These are phyloP conservation scores for Clarias macrocephalus DNA, from an alignment of 2,113 vertebrate genomes.

Conservation along the genomic window DNA sequence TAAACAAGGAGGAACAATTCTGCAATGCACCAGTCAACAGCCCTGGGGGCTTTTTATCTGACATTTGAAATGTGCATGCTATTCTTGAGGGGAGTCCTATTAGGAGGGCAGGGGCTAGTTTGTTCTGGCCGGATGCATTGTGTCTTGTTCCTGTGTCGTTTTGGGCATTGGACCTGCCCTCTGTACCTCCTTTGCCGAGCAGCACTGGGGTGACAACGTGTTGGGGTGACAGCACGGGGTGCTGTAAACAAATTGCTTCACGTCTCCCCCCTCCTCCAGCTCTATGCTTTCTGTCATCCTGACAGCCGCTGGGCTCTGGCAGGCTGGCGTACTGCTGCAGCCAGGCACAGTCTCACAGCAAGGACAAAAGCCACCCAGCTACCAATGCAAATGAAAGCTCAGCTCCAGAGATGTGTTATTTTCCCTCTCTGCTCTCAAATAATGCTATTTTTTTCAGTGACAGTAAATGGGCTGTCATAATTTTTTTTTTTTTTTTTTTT, in stretches of 20 bases:
- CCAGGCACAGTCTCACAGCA: constrained; percentile 35
- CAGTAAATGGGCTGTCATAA: constrained; percentile 51
- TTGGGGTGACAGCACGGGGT: constrained; percentile 34
- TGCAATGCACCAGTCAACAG: background rate
- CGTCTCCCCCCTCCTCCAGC: constrained; percentile 21
- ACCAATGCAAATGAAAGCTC: constrained; percentile 41
- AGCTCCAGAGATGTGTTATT: constrained; percentile 24
- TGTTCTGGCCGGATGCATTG: constrained; percentile 8
- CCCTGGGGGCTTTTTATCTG: constrained; percentile 13
- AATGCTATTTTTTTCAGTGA: constrained; percentile 32
- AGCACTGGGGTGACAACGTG: background rate
- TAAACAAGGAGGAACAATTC: constrained; percentile 8
- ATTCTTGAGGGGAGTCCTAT: background rate
- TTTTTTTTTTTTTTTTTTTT: background rate
- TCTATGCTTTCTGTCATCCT: constrained; percentile 46
- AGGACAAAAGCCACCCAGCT: constrained; percentile 38
- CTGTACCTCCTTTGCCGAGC: constrained; percentile 14
- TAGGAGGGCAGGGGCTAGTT: constrained; percentile 10
- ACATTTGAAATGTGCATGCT: constrained; percentile 16
- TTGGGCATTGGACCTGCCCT: constrained; percentile 27
- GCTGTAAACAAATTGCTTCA: constrained; percentile 38
- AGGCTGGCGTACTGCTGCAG: constrained; percentile 13
- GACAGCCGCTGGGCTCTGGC: constrained; percentile 47
- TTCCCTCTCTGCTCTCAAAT: constrained; percentile 25
- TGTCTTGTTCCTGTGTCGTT: constrained; percentile 22